phyloP scores from a whole-genome alignment of 2,797 vertebrate species.

The Antrozous pallidus region DNA sequence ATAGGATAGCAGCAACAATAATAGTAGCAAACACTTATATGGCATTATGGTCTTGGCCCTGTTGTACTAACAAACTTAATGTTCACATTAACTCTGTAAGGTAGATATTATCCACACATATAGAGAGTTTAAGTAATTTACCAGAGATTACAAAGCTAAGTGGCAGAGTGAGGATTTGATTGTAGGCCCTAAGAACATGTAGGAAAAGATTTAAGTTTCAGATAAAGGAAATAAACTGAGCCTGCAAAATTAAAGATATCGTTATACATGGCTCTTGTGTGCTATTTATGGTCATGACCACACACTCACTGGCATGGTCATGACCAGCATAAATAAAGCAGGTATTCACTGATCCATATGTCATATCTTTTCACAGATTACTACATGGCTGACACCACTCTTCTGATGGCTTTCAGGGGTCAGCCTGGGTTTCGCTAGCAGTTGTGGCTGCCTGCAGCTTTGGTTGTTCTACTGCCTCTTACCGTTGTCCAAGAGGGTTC shows the following conservation, averaged over 20 bases:
- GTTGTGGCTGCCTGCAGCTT: neutral
- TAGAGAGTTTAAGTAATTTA: constrained; percentile 42
- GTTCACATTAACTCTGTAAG: neutral
- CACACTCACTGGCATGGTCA: neutral
- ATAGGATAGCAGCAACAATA: neutral
- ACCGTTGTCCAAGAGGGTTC: neutral
- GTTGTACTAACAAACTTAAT: constrained; percentile 13
- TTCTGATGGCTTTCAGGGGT: neutral
- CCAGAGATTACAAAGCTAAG: constrained; percentile 23
- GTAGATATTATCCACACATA: constrained; percentile 6
- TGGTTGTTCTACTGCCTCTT: neutral
- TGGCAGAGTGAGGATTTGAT: constrained; percentile 26
- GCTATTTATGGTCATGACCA: neutral
- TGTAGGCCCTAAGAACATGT: neutral
- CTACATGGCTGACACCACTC: neutral
- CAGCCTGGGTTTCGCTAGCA: neutral
- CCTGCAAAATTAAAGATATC: neutral
- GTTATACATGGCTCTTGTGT: neutral
- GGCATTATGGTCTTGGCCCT: neutral
- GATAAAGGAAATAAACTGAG: neutral
- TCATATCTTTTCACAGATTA: neutral
- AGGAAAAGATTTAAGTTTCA: neutral
- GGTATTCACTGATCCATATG: neutral
- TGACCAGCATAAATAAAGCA: neutral
- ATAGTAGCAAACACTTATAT: neutral